phyloP scores from a whole-genome alignment of 2,113 vertebrate species.

The Salvator merianae region DNA sequence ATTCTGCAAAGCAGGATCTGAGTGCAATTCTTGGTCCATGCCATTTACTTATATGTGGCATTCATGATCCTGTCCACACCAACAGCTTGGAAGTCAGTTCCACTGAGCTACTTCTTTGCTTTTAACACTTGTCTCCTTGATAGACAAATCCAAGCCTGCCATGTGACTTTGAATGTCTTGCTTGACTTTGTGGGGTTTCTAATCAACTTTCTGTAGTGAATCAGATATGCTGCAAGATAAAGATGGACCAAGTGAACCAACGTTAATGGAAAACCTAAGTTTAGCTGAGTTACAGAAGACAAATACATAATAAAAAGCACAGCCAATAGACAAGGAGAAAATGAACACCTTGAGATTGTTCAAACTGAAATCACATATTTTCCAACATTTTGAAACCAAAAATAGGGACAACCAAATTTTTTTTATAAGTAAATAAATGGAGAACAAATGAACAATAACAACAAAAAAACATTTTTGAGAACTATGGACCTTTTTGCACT shows the following conservation, averaged over 20 bases:
- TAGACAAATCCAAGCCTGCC: background rate
- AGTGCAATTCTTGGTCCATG: no score
- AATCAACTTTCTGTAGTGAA: background rate
- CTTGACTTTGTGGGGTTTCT: background rate
- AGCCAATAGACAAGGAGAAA: constrained; percentile 35
- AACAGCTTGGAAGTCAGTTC: background rate
- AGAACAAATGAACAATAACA: no score
- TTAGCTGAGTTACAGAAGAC: background rate
- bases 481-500: no score
- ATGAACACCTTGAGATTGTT: constrained; percentile 25
- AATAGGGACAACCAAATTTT: no score
- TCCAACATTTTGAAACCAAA: no score
- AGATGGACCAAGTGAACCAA: background rate
- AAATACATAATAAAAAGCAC: background rate
- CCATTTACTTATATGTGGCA: no score
- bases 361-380: constrained; percentile 33
- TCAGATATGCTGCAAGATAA: constrained; percentile 9
- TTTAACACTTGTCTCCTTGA: background rate
- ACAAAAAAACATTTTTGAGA: no score
- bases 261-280: background rate
- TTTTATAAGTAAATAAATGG: no score
- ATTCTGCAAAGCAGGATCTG: no score
- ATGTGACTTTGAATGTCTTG: background rate
- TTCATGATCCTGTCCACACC: no score
- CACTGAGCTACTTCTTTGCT: background rate